phyloP scores from a whole-genome alignment of 2,797 vertebrate genomes.

The Cephalopachus bancanus region DNA sequence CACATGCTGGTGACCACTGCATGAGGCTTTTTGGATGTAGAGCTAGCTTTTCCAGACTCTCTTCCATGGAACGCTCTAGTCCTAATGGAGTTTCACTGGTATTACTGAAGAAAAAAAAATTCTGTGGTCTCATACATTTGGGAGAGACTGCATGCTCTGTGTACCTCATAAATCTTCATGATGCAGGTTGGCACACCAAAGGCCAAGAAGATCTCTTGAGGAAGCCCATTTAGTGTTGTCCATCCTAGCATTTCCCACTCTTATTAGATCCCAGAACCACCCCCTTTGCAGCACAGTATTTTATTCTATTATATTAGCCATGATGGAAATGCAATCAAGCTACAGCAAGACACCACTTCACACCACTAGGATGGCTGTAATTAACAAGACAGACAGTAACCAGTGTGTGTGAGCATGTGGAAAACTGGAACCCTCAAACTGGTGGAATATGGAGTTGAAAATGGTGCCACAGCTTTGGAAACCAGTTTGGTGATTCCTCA shows the following conservation, averaged over 20 bases:
- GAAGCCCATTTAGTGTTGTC: neutral
- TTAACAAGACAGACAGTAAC: neutral
- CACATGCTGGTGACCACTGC: rapidly evolving
- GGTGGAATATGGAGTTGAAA: neutral
- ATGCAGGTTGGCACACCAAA: rapidly evolving
- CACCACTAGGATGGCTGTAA: rapidly evolving
- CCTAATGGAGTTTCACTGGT: neutral
- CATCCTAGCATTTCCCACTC: neutral
- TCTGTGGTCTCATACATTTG: neutral
- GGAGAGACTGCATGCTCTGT: neutral
- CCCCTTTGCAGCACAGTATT: neutral
- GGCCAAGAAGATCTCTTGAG: neutral
- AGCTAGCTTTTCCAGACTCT: neutral
- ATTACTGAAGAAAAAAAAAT: neutral
- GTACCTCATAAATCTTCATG: neutral
- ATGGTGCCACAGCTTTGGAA: neutral
- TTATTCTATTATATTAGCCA: neutral
- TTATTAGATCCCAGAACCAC: neutral
- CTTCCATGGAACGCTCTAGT: neutral
- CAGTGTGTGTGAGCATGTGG: neutral
- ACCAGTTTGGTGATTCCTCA: neutral
- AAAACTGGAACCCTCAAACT: neutral
- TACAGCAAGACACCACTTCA: neutral
- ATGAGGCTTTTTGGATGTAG: neutral
- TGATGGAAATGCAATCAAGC: neutral